Conservation (phyloP, 2,113 vertebrate species). For the Loxodonta africana region DNA sequence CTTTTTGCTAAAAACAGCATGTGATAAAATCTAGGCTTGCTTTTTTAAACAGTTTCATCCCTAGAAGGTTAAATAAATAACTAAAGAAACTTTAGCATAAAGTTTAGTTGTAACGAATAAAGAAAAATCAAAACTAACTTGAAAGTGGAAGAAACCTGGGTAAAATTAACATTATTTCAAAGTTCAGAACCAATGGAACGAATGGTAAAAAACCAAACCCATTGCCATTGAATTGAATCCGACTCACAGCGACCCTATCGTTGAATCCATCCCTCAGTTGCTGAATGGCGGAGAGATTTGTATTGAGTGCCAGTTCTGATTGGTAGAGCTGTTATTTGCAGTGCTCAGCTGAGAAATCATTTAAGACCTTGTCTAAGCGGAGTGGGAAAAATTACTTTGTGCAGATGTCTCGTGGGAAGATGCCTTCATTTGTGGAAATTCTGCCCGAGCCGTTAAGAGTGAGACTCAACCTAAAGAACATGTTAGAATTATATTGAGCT, state of each 20-base stretch:
- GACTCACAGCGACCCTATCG: no score
- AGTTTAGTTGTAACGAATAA: constrained; percentile 28
- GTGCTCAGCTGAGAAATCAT: neutral
- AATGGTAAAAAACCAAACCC: neutral
- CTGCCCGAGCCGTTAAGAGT: neutral
- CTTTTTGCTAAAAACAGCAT: neutral
- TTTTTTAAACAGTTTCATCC: neutral
- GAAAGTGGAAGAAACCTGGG: neutral
- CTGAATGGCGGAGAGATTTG: neutral
- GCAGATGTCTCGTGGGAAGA: neutral
- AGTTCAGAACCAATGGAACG: neutral
- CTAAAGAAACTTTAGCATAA: neutral
- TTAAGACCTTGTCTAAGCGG: neutral
- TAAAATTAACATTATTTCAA: neutral
- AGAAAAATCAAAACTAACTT: neutral
- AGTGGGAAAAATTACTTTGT: neutral
- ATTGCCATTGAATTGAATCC: no score
- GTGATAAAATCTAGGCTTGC: constrained; percentile 37
- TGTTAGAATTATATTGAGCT: neutral
- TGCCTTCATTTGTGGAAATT: neutral
- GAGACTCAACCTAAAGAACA: constrained; percentile 1
- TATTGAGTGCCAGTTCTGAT: neutral
- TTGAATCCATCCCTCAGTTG: neutral
- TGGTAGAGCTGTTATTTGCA: neutral
- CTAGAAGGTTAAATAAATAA: constrained; percentile 9